Conservation (phyloP, 1,140 invertebrate species). For the Zaprionus gabonicus region DNA sequence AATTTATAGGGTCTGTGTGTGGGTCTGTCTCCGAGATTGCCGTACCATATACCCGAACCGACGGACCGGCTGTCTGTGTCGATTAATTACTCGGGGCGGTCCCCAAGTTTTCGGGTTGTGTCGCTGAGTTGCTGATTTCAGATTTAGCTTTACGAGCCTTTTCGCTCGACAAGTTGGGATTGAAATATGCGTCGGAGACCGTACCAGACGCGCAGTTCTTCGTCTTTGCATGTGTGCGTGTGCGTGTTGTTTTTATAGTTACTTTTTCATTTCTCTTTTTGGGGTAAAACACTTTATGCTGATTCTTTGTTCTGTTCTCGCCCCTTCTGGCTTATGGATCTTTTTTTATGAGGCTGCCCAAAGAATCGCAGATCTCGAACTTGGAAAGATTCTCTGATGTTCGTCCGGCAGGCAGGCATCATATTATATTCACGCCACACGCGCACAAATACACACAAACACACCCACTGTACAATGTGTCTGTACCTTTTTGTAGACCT, state of each 20-base stretch:
- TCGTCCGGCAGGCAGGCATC: background rate
- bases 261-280: slow-evolving; percentile 50
- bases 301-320: slow-evolving; percentile 45
- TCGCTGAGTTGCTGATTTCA: slow-evolving; percentile 75
- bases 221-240: too few species aligned
- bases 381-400: slow-evolving; percentile 23
- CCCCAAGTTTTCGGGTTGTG: slow-evolving; percentile 8
- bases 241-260: slow-evolving; percentile 10
- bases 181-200: slow-evolving; percentile 69
- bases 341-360: slow-evolving; percentile 39
- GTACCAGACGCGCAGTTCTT: slow-evolving; percentile 63
- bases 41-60: background rate
- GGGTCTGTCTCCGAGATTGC: slow-evolving; percentile 4
- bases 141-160: slow-evolving; percentile 76
- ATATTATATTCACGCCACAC: slow-evolving; percentile 6
- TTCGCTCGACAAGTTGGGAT: slow-evolving; percentile 70
- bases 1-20: slow-evolving; percentile 20
- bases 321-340: slow-evolving; percentile 28
- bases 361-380: slow-evolving; percentile 28
- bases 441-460: background rate
- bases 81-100: slow-evolving; percentile 68
- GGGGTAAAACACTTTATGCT: slow-evolving; percentile 58
- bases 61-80: slow-evolving; percentile 45
- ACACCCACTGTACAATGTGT: background rate
- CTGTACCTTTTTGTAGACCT: slow-evolving; percentile 64